Evolutionary conservation across 2,797 vertebrate genomes (phyloP).

Genomic region (Sebastes taczanowskii): DNA sequence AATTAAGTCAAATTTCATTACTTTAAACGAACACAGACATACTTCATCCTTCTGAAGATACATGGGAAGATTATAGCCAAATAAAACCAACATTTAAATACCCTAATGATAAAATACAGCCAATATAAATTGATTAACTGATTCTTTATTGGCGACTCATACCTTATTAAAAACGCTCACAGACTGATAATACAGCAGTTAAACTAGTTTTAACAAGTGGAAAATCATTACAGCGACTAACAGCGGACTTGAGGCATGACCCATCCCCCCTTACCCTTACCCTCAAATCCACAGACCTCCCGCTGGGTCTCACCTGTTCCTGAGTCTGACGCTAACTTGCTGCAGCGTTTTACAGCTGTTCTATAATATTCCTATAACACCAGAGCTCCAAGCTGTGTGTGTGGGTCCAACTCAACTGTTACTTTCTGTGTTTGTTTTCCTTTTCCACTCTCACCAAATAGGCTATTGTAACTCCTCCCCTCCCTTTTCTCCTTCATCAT

Average conservation of each 20-base stretch:
- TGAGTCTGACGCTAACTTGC: not conserved
- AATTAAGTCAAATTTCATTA: not conserved
- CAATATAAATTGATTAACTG: not conserved
- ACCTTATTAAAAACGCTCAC: not conserved
- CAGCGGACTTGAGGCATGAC: not conserved
- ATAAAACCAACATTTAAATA: not conserved
- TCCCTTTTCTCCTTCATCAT: not conserved
- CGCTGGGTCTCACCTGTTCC: conserved; percentile 15
- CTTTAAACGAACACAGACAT: not conserved
- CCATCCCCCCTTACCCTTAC: not conserved
- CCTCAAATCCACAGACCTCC: not conserved
- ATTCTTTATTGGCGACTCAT: not conserved
- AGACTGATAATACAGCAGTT: not conserved
- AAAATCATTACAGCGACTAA: not conserved
- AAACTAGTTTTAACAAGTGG: not conserved
- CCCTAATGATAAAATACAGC: not conserved
- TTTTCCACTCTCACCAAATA: not conserved
- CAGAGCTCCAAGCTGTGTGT: not conserved
- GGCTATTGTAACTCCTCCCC: not conserved
- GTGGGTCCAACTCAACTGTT: conserved; percentile 5
- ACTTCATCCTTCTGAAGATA: not conserved
- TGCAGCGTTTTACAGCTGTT: not conserved
- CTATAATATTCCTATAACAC: not conserved
- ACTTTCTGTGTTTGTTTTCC: not conserved
- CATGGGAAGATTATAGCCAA: too few species aligned